phyloP scores from a whole-genome alignment of 2,797 vertebrate genomes.

The Pseudotriccus pelzelni region DNA sequence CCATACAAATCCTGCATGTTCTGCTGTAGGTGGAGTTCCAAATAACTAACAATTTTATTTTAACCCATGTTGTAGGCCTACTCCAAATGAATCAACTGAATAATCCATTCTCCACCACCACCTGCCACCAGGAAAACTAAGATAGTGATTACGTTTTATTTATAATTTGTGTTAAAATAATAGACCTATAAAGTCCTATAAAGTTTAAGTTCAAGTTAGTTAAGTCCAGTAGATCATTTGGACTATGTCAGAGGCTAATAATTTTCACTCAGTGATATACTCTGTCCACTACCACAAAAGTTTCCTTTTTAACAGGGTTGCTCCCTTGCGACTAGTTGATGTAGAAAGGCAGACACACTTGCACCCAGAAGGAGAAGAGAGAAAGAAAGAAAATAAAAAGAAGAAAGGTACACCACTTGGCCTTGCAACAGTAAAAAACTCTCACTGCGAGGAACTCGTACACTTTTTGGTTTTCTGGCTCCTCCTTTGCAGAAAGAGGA shows the following conservation, averaged over 20 bases:
- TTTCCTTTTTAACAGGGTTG: not conserved
- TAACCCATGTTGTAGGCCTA: not conserved
- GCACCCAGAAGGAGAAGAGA: not conserved
- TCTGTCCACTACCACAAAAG: not conserved
- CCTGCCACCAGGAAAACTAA: not conserved
- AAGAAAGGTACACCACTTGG: not conserved
- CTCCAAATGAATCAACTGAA: not conserved
- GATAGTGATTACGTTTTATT: not conserved
- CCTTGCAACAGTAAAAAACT: not conserved
- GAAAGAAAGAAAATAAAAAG: not conserved
- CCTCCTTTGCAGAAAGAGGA: not conserved
- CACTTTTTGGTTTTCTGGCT: not conserved
- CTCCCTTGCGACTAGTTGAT: not conserved
- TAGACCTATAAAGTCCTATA: not conserved
- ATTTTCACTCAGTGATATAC: not conserved
- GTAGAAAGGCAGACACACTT: not conserved
- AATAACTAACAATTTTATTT: not conserved
- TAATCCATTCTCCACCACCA: accelerated
- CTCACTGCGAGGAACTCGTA: not conserved
- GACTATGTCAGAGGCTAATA: not conserved
- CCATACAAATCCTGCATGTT: not conserved
- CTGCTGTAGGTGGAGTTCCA: accelerated
- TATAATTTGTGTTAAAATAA: slow-evolving; percentile 5
- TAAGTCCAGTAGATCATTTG: not conserved
- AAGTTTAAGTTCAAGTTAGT: not conserved